Evolutionary conservation across 2,888 invertebrate genomes (phyloP).

Genomic region (Drosophila merina): DNA sequence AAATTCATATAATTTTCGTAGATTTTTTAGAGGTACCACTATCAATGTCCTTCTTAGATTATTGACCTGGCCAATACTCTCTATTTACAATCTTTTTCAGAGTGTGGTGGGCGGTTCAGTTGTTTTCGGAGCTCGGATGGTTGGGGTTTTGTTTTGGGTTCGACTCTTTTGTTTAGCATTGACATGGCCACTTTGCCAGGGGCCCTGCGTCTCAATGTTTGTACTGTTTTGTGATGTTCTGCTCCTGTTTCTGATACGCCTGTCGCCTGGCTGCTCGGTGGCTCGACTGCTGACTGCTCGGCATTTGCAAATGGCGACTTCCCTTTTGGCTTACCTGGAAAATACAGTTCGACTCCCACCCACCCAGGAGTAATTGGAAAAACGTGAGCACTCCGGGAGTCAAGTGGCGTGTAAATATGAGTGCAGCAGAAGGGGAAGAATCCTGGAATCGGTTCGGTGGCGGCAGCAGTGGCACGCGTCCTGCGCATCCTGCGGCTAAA

Average conservation of each 20-base stretch:
- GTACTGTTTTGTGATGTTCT: conserved; percentile 59
- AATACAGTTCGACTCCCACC: conserved; percentile 7
- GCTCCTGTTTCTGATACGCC: conserved; percentile 50
- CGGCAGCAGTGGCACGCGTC: conserved; percentile 39
- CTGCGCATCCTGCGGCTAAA: conserved; percentile 60
- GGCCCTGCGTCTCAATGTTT: conserved; percentile 70
- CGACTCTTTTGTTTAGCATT: conserved; percentile 80
- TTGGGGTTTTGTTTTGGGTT: conserved; percentile 37
- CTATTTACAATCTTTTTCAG: background rate
- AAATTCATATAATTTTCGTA: background rate
- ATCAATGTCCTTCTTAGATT: background rate
- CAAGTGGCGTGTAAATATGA: conserved; percentile 82
- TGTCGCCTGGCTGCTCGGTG: conserved; percentile 32
- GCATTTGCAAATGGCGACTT: conserved; percentile 68
- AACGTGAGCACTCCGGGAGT: conserved; percentile 79
- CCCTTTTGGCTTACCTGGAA: conserved; percentile 53
- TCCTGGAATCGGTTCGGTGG: conserved; percentile 4
- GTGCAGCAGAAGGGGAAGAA: conserved; percentile 22
- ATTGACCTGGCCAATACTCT: background rate
- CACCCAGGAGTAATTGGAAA: conserved; percentile 64
- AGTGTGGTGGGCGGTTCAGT: conserved; percentile 45
- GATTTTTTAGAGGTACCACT: too few relatives aligned
- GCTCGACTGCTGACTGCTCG: conserved; percentile 41
- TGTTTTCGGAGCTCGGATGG: conserved; percentile 5
- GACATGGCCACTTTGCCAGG: conserved; percentile 82